Evolutionary conservation across 2,113 vertebrate species (phyloP), one percentile per base, ranked within the genome.

Genomic region (Ifrita kowaldi): DNA sequence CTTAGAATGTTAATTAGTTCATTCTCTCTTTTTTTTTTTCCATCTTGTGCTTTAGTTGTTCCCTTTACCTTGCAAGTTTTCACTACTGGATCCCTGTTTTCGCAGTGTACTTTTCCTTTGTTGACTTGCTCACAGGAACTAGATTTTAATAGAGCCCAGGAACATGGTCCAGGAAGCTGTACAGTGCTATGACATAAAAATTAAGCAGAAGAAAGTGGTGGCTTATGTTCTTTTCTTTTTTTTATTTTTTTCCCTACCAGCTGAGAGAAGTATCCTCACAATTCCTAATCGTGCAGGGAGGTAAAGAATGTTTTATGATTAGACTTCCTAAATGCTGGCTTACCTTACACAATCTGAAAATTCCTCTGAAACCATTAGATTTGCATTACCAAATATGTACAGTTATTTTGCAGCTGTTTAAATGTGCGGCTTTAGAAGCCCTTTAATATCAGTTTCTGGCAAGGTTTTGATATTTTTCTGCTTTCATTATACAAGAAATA

Each of bases 401-500:
- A 23, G 14, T 28, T 62, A 10, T 75, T 71, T 53, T 55, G 49
- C 21, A 47, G 41, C 24, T 91, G 23, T 87, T 79, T 90, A 78
- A 82, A 81, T 86, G 4, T 26, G 39, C 47, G 78, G 35, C 44
- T 81, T 89, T 90, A 76, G 52, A 87, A 88, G 84, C 16, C 2
- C 23, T 79, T 81, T 64, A 27, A 47, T 90, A 81, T 16, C 24
- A 53, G 30, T 94, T 94, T 86, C 65, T 87, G 42, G 23, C 7
- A 16, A 91, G 21, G 20, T 37, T 96, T 91, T 71, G 21, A 13
- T 87, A 50, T 71, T 82, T 87, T 87, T 78, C 80, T 91, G 32
- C 70, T 93, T 94, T 83, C 28, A 70, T 86, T 94, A 60, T 41
- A 33, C 63, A 93, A 85, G 21, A 91, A 81, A 93, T 88, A 86